Conservation (phyloP, 1,140 invertebrate species). For the Arion vulgaris region DNA sequence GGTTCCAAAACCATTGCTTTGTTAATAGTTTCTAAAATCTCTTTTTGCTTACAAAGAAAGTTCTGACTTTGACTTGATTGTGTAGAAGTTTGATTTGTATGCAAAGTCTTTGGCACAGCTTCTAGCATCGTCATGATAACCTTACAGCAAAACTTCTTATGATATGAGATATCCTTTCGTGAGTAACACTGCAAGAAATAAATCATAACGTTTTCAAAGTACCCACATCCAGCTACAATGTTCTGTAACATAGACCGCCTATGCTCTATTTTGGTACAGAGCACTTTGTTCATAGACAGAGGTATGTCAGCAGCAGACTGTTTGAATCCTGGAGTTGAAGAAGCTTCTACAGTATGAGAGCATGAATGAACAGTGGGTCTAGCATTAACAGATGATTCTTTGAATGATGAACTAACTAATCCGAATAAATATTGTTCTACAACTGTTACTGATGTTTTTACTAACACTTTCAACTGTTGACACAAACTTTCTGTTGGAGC, state of each 20-base stretch:
- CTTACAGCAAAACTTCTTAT: neutral
- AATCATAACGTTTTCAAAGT: slow-evolving; percentile 40
- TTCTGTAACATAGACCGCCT: neutral
- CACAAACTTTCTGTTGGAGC: slow-evolving; percentile 44
- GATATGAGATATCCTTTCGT: neutral
- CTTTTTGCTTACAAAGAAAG: neutral
- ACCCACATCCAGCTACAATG: slow-evolving; percentile 33
- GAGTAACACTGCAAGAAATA: neutral
- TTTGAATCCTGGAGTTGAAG: neutral
- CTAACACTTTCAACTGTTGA: slow-evolving; percentile 36
- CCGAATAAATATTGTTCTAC: neutral
- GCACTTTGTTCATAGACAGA: neutral
- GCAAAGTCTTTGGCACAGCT: slow-evolving; percentile 30
- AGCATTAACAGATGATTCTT: no score
- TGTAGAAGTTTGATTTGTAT: neutral
- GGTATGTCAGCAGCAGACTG: neutral
- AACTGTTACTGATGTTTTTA: slow-evolving; percentile 33
- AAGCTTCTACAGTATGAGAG: neutral
- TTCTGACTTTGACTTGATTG: neutral
- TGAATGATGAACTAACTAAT: neutral
- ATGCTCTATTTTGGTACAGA: neutral
- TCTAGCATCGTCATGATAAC: slow-evolving; percentile 36
- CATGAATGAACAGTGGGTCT: neutral
- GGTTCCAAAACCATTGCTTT: neutral
- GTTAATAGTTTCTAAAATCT: slow-evolving; percentile 1